Evolutionary conservation across 1,140 invertebrate genomes (phyloP).

Genomic region (Hyposmocoma kahamanoa): DNA sequence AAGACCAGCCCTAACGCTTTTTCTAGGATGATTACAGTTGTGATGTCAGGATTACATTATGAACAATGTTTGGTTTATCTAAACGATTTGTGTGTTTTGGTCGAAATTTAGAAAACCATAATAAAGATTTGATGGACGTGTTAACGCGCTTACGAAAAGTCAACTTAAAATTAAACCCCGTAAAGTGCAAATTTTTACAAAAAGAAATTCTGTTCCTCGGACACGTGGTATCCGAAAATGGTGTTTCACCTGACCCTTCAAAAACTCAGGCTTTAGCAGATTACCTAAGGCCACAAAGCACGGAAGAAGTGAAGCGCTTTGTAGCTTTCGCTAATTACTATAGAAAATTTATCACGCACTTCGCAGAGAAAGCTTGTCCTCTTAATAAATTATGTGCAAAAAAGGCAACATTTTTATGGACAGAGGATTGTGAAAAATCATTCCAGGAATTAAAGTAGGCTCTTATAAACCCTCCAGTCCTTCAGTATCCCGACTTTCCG

Average conservation of each 20-base stretch:
- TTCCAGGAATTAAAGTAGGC: too few species aligned
- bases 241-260: slow-evolving; percentile 14
- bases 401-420: too few species aligned
- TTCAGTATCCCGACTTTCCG: too few species aligned
- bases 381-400: slow-evolving; percentile 6
- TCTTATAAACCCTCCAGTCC: too few species aligned
- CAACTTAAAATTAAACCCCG: slow-evolving; percentile 29
- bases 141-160: slow-evolving; percentile 14
- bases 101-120: neutral
- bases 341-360: slow-evolving; percentile 25
- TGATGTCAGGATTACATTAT: slow-evolving; percentile 4
- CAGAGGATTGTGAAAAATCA: neutral
- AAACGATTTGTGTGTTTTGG: neutral
- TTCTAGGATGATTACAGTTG: slow-evolving; percentile 1
- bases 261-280: slow-evolving; percentile 19
- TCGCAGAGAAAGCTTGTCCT: slow-evolving; percentile 16
- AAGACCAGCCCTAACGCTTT: slow-evolving; percentile 1
- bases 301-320: slow-evolving; percentile 23
- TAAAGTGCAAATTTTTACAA: slow-evolving; percentile 24
- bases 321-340: slow-evolving; percentile 33
- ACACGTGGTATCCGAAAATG: slow-evolving; percentile 19
- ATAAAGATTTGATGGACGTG: slow-evolving; percentile 16
- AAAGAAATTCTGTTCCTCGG: slow-evolving; percentile 23
- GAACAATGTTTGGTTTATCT: slow-evolving; percentile 3
- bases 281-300: slow-evolving; percentile 24